phyloP scores from a whole-genome alignment of 2,113 vertebrate species.

The Ictalurus punctatus region DNA sequence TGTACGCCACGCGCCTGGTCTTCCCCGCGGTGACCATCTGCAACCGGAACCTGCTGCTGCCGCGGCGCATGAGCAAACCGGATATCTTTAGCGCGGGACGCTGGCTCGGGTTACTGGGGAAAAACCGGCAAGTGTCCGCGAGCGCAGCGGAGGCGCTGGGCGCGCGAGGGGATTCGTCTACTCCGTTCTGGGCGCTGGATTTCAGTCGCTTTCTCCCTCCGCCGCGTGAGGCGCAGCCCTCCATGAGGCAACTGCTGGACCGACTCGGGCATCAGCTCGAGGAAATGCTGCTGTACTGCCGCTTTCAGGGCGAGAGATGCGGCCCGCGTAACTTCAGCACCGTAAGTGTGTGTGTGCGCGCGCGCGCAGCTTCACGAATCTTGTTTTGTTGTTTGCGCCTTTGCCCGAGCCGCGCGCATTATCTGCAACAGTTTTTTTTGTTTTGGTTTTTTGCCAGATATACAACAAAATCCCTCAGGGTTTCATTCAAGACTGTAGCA shows the following conservation, averaged over 20 bases:
- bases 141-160: conserved; percentile 69
- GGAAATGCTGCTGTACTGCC: conserved; percentile 80
- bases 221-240: conserved; percentile 73
- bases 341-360: conserved; percentile 63
- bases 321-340: conserved; percentile 82
- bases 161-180: conserved; percentile 44
- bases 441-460: background rate
- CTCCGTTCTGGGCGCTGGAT: conserved; percentile 76
- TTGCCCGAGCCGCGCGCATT: background rate
- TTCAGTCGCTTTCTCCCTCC: conserved; percentile 82
- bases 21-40: conserved; percentile 83
- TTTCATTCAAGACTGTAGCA: background rate
- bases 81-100: conserved; percentile 79
- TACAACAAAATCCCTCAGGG: background rate
- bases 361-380: too few relatives aligned
- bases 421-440: background rate
- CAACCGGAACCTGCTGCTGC: conserved; percentile 78
- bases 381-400: background rate
- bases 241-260: conserved; percentile 75
- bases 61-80: conserved; percentile 76
- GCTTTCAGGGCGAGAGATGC: conserved; percentile 77
- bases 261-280: conserved; percentile 81
- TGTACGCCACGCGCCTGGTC: conserved; percentile 76
- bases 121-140: conserved; percentile 71
- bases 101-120: conserved; percentile 78